Evolutionary conservation across 2,797 vertebrate species (phyloP).

Genomic region (Nasua narica): DNA sequence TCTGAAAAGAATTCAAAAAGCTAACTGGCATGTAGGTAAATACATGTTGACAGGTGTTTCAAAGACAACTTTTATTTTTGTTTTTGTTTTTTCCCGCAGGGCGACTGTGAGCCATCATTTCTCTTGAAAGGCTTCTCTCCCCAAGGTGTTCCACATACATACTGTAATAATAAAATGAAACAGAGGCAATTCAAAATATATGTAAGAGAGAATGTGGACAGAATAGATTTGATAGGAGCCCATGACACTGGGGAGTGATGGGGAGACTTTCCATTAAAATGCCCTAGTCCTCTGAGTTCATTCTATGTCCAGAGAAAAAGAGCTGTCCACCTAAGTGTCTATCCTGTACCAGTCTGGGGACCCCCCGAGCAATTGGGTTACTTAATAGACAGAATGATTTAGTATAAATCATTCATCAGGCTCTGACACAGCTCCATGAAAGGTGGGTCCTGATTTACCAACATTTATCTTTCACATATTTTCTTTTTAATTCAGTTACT

Average conservation of each 20-base stretch:
- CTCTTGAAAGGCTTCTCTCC: slow-evolving; percentile 45
- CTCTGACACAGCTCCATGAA: not conserved
- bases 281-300: not conserved
- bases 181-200: not conserved
- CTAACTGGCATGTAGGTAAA: not conserved
- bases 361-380: not conserved
- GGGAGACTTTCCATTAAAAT: not conserved
- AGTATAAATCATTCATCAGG: not conserved
- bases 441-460: not conserved
- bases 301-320: not conserved
- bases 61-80: slow-evolving; percentile 47
- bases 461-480: not conserved
- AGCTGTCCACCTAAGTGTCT: not conserved
- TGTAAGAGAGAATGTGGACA: not conserved
- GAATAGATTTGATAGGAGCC: not conserved
- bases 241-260: not conserved
- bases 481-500: not conserved
- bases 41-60: slow-evolving; percentile 34
- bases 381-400: not conserved
- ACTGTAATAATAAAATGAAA: slow-evolving; percentile 12
- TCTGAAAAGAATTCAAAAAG: slow-evolving; percentile 37
- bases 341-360: not conserved
- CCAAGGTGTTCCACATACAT: not conserved
- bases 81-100: not conserved
- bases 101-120: not conserved